These are phyloP conservation scores for Lasioglossum figueresi DNA, from an alignment of 2,888 invertebrate species.

Conservation along the genomic window DNA sequence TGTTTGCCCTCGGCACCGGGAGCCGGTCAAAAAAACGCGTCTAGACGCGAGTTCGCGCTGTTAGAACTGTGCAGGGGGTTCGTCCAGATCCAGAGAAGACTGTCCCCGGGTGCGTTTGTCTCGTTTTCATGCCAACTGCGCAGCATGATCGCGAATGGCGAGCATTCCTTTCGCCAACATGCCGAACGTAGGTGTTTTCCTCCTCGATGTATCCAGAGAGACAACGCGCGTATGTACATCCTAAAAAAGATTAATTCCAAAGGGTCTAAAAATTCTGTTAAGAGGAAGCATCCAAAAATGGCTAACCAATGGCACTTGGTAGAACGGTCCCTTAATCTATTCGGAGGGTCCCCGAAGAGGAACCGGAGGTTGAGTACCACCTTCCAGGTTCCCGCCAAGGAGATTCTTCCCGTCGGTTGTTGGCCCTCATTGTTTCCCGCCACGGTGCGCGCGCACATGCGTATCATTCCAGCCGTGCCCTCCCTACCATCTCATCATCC, in stretches of 20 bases:
- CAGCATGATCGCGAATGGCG: constrained; percentile 54
- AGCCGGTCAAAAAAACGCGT: constrained; percentile 62
- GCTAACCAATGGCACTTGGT: not conserved
- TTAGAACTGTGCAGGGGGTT: constrained; percentile 58
- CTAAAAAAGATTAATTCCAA: not conserved
- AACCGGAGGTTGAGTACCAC: constrained; percentile 63
- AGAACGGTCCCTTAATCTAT: not conserved
- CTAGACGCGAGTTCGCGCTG: constrained; percentile 68
- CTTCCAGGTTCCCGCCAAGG: constrained; percentile 71
- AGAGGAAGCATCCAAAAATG: not conserved
- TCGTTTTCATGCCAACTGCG: constrained; percentile 63
- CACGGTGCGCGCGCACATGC: constrained; percentile 75
- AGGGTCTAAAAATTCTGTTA: not conserved
- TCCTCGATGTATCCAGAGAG: not conserved
- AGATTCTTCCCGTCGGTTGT: constrained; percentile 67
- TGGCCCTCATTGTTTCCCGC: constrained; percentile 78
- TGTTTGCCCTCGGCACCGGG: constrained; percentile 56
- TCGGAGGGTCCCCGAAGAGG: not conserved
- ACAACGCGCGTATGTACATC: too few relatives aligned
- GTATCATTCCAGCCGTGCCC: constrained; percentile 38
- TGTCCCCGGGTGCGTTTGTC: constrained; percentile 46
- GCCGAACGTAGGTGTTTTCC: not conserved
- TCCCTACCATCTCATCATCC: not conserved
- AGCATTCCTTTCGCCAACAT: constrained; percentile 56
- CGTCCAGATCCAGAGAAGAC: constrained; percentile 59